Evolutionary conservation across 1,140 invertebrate genomes (phyloP), one percentile per base, ranked within the genome.

Genomic region (Ceratina australensis): DNA sequence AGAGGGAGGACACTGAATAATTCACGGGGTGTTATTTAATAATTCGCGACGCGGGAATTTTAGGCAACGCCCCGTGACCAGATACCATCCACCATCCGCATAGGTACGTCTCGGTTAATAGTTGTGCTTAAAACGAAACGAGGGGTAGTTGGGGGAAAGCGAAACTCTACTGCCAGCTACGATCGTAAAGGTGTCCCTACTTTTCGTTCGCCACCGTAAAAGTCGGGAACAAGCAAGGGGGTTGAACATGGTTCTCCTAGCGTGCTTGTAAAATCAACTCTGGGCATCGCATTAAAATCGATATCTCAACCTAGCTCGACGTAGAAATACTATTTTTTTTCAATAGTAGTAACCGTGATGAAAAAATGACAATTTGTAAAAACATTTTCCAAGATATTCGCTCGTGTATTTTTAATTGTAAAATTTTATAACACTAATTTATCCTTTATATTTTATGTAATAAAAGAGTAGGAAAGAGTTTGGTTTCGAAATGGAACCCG

Each of bases 181-280:
- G 82, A 61, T 84, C 83, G 74, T 81, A 59, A 68, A 54, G 69
- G 78, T 74, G 72, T 72, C 63, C 63, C 69, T 42, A 60, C 33
- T 65, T 84, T 81, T 81, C 59, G 71, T 65, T 49, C 73, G 49
- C 26, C 50, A 54, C 81, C 82, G 74, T 85, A 83, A 84, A 85
- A 81, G 72, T 73, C 56, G 52, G 33, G 26, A 54, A 24, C 69
- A 24, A 54, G 54, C 50, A 66, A 42, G 73, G 22, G 61, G 50
- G 26, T 68, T 22, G 60, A 49, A 60, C 7, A 42, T 33, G 16
- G 13, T 22, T 33, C 18, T 22, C 57, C 42, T 57, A 61, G 50
- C 26, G 22, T 20, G 56, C 59, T 47, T 50, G 52, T 52, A 15
- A 54, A 72, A 79, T 50, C 33, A 54, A 18, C 22, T 26, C 33